Conservation (phyloP, 2,113 vertebrate species). For the Cyanoliseus patagonus region DNA sequence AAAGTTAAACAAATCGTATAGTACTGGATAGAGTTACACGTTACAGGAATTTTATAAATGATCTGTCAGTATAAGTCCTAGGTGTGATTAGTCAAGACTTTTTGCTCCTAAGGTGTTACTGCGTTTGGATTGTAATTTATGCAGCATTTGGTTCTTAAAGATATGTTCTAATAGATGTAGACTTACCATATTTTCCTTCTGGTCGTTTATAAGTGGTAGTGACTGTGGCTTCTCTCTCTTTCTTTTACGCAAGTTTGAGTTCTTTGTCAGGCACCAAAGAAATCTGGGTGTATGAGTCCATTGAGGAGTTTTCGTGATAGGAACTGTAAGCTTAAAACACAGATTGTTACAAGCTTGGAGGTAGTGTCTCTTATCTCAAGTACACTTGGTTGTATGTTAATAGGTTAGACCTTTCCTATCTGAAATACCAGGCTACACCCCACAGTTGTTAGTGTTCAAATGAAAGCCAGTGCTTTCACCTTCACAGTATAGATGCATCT, state of each 20-base stretch:
- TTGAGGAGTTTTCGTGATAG: neutral
- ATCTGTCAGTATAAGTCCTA: constrained; percentile 38
- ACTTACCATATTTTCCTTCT: neutral
- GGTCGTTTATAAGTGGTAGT: neutral
- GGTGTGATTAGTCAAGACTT: neutral
- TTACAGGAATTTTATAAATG: constrained; percentile 51
- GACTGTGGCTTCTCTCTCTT: neutral
- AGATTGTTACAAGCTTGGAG: neutral
- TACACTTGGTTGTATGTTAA: neutral
- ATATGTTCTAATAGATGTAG: neutral
- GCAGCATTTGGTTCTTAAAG: neutral
- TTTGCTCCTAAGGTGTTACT: constrained; percentile 36
- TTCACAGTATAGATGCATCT: neutral
- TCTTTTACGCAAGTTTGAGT: neutral
- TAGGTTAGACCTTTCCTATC: neutral
- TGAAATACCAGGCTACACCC: neutral
- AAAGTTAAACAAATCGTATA: constrained; percentile 63
- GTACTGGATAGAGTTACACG: constrained; percentile 56
- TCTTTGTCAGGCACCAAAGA: neutral
- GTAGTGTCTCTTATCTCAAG: neutral
- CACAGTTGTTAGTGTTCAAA: neutral
- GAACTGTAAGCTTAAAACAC: neutral
- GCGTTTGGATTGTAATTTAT: neutral
- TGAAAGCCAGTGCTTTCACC: neutral
- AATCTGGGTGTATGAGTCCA: neutral